Percentiles rank a stretch among this genome's conserved stretches.
Evolutionary conservation across 2,113 vertebrate genomes (phyloP).

Genomic region (Vulpes lagopus): DNA sequence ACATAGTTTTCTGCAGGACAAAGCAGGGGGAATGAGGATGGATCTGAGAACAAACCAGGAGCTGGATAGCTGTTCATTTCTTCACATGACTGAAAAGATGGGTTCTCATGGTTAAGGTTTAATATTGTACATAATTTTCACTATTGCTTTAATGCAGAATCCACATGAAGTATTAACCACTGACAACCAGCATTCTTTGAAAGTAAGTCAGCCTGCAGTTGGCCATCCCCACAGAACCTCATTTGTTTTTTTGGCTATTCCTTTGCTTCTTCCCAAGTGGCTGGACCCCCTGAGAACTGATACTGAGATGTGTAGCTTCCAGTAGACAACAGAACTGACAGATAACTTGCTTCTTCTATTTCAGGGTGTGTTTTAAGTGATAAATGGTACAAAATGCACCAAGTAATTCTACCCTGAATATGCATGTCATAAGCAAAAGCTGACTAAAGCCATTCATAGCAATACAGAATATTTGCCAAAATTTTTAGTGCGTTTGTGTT

Average conservation of each 20-base stretch:
- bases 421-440: neutral
- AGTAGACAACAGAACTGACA: too few species aligned
- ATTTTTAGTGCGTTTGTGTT: rapidly evolving
- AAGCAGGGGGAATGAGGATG: too few species aligned
- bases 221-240: neutral
- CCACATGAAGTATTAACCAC: neutral
- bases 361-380: neutral
- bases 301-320: neutral
- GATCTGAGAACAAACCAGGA: neutral
- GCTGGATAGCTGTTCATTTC: neutral
- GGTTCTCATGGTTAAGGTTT: neutral
- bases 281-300: neutral
- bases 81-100: neutral
- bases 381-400: neutral
- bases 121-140: neutral
- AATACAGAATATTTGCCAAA: neutral
- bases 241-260: neutral
- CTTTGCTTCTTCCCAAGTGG: neutral
- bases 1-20: neutral
- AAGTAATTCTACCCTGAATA: neutral
- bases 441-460: neutral
- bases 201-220: neutral
- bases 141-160: neutral
- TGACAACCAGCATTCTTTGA: neutral
- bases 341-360: neutral